A percentile compares a stretch with the other conserved stretches of the same genome.
phyloP scores from a whole-genome alignment of 2,113 vertebrate species.

The Tupaia tana region DNA sequence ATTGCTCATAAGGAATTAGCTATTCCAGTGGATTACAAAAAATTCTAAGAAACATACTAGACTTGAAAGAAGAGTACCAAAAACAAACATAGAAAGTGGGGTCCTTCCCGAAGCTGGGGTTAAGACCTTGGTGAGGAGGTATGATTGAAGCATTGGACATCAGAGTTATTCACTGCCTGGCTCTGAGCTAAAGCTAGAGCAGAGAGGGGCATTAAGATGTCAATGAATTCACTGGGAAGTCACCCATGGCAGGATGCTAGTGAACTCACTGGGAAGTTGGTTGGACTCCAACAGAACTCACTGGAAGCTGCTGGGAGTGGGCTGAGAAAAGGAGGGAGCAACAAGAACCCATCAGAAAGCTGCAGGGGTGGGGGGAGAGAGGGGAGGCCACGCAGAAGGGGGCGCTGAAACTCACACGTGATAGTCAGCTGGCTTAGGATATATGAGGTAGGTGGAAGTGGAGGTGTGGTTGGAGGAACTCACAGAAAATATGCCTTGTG shows the following conservation, averaged over 20 bases:
- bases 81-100: neutral
- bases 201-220: fast-evolving
- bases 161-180: neutral
- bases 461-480: too few species aligned
- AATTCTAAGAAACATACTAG: neutral
- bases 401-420: too few species aligned
- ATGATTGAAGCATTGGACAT: neutral
- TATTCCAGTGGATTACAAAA: neutral
- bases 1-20: neutral
- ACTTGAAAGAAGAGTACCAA: neutral
- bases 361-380: too few species aligned
- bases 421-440: too few species aligned
- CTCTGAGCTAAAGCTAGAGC: neutral
- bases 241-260: neutral
- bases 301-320: neutral
- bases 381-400: too few species aligned
- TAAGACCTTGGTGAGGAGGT: neutral
- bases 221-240: neutral
- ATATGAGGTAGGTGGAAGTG: too few species aligned
- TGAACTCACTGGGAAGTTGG: neutral
- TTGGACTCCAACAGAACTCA: neutral
- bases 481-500: neutral
- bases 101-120: neutral
- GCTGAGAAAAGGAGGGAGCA: too few species aligned
- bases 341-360: neutral